Evolutionary conservation across 2,113 vertebrate species (phyloP), one percentile per base, ranked within the genome.

Genomic region (Puffinus mauretanicus): DNA sequence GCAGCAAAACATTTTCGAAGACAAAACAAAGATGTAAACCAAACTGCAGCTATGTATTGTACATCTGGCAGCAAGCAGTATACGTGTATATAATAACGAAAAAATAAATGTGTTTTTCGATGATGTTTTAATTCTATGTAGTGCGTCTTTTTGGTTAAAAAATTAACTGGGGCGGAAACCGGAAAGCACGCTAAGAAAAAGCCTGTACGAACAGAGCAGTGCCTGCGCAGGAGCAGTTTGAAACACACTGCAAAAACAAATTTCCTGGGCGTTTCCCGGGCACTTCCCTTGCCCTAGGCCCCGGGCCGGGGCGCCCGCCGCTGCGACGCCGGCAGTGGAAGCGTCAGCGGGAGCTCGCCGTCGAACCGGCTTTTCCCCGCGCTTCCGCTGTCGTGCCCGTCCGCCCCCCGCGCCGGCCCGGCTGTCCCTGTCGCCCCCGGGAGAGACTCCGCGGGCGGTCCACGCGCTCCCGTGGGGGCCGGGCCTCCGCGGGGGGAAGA

Each of bases 91-190:
- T 21, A 16, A 34, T 1, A 27, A 42, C 13, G 16, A 6, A 42
- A 40, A 42, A n/a, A 65, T 40, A 72, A 26, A 25, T 7, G 30
- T 13, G n/a, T 13, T 78, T 66, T 67, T 21, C 30, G 11, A 1
- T 34, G 9, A 16, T 4, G 20, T 15, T 80, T 66, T 15, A 11
- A 22, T 16, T 70, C 66, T 19, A 16, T 2, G 9, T 29, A 6
- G 25, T 3, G 38, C 44, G 4, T 26, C 27, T 18, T 11, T 21
- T 52, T 16, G 7, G 8, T 67, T 29, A 24, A 38, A 16, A 69
- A 21, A 8, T 3, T 4, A 16, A 0, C 1, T 3, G 30, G 13
- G 13, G 1, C 2, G 38, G 5, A 2, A 40, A 8, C 7, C 1
- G 55, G 9, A 1, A 10, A 4, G 4, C 0, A 2, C 1, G 11